These are phyloP conservation scores for Meliscaeva auricollis DNA, from an alignment of 2,888 invertebrate genomes.

Conservation along the genomic window DNA sequence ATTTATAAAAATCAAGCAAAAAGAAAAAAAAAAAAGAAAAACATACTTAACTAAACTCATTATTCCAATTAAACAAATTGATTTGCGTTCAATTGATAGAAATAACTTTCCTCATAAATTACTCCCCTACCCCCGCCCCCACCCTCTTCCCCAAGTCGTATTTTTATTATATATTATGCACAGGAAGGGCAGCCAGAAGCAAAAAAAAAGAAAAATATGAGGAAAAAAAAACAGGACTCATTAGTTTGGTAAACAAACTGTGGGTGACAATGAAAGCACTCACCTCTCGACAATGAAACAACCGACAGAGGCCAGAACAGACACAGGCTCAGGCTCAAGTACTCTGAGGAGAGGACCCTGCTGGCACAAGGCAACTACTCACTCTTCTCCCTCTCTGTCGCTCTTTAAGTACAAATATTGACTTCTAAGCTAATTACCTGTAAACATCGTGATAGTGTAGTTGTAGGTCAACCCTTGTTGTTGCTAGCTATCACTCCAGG, in stretches of 20 bases:
- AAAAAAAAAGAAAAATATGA: constrained; percentile 15
- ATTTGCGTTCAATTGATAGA: constrained; percentile 68
- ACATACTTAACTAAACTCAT: constrained; percentile 61
- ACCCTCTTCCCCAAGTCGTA: neutral
- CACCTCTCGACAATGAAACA: neutral
- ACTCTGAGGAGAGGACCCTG: neutral
- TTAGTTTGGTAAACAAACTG: constrained; percentile 72
- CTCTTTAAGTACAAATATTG: constrained; percentile 64
- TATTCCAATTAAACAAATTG: constrained; percentile 69
- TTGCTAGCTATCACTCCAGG: constrained; percentile 34
- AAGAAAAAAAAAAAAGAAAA: constrained; percentile 17
- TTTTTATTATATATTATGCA: constrained; percentile 14
- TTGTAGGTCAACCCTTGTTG: constrained; percentile 59
- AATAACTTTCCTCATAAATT: constrained; percentile 58
- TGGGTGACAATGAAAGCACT: constrained; percentile 47
- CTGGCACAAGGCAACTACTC: no score
- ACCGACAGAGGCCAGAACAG: neutral
- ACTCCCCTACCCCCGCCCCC: constrained; percentile 10
- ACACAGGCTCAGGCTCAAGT: neutral
- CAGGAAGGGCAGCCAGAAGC: constrained; percentile 11
- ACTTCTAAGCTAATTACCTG: constrained; percentile 74
- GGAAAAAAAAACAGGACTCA: constrained; percentile 56
- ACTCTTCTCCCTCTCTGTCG: neutral
- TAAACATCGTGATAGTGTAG: constrained; percentile 62
- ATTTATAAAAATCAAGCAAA: constrained; percentile 7